These are phyloP conservation scores for Macrotis lagotis DNA, from an alignment of 2,113 vertebrate species.

Conservation along the genomic window DNA sequence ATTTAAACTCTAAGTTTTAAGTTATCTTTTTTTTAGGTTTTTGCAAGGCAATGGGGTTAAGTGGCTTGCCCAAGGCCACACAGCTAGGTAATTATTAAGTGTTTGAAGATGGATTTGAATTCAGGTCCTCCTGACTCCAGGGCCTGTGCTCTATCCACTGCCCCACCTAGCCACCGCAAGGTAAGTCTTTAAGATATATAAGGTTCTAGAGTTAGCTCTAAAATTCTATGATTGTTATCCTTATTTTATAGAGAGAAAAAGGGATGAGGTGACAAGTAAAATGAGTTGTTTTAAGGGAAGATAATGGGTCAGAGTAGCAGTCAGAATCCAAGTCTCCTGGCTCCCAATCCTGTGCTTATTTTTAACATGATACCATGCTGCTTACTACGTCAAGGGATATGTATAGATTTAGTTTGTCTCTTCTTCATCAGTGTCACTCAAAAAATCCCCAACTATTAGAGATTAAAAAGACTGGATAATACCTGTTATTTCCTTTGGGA, in stretches of 20 bases:
- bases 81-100: no score
- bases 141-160: no score
- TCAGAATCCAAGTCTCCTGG: not conserved
- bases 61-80: no score
- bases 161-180: no score
- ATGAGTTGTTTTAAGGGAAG: not conserved
- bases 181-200: not conserved
- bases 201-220: not conserved
- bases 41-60: no score
- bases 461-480: not conserved
- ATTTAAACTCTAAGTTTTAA: not conserved
- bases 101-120: no score
- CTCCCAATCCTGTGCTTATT: not conserved
- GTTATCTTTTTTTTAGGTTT: no score
- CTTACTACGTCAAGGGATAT: not conserved
- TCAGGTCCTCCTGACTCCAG: no score
- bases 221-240: not conserved
- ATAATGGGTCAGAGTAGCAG: not conserved
- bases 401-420: not conserved
- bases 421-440: conserved; percentile 1
- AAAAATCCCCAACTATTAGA: not conserved
- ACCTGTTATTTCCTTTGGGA: not conserved
- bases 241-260: not conserved
- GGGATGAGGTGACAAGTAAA: not conserved
- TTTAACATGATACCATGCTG: not conserved